Conservation (phyloP, 1,140 invertebrate species). For the Notospermus geniculatus region DNA sequence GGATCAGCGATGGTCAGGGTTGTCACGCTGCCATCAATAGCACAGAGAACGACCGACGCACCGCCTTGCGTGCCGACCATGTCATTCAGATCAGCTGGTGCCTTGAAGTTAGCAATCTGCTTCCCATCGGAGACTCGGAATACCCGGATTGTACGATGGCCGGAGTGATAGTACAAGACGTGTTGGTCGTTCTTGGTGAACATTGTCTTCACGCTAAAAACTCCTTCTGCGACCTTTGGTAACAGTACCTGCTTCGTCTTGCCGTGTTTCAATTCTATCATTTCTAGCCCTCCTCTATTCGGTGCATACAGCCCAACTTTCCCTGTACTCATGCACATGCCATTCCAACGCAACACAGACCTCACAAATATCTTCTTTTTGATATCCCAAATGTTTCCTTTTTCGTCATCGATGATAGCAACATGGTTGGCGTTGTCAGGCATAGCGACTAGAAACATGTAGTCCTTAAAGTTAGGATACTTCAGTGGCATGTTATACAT, state of each 20-base stretch:
- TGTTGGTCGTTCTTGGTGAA: constrained; percentile 94
- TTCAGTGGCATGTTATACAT: constrained; percentile 66
- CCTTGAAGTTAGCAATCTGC: constrained; percentile 88
- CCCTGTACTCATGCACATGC: constrained; percentile 56
- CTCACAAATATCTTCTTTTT: constrained; percentile 58
- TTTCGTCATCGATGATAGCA: constrained; percentile 85
- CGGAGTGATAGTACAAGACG: constrained; percentile 94
- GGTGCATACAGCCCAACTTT: constrained; percentile 91
- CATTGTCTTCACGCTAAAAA: constrained; percentile 90
- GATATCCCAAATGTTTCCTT: constrained; percentile 69
- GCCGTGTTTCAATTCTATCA: constrained; percentile 61
- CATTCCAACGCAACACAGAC: constrained; percentile 60
- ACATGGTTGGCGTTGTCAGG: constrained; percentile 68
- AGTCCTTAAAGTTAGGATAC: constrained; percentile 52
- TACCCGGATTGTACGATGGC: constrained; percentile 85
- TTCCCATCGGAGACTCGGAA: constrained; percentile 85
- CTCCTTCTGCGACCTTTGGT: constrained; percentile 85
- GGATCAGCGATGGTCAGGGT: constrained; percentile 88
- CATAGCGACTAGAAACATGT: constrained; percentile 51
- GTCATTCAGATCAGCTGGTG: constrained; percentile 86
- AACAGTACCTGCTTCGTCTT: constrained; percentile 84
- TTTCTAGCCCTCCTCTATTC: constrained; percentile 83
- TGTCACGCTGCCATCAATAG: constrained; percentile 89
- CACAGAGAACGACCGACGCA: constrained; percentile 77
- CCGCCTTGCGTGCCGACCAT: constrained; percentile 81